Evolutionary conservation across 2,888 invertebrate species (phyloP).

Genomic region (Lasioglossum villosulum): DNA sequence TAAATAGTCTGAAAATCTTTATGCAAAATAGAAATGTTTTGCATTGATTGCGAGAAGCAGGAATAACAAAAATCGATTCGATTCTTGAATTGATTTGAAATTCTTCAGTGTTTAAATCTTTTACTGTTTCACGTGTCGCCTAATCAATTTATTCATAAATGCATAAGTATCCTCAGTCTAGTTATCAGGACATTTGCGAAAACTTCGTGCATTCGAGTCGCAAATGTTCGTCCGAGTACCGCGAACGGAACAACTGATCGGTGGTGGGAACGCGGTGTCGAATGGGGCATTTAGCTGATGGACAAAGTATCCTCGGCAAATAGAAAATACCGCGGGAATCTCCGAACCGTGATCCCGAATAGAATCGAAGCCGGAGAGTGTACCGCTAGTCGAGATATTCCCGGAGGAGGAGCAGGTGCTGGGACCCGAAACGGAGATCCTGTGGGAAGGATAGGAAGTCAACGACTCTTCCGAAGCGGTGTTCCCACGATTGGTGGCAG

Average conservation of each 20-base stretch:
- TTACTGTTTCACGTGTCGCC: too few relatives aligned
- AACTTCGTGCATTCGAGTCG: not conserved
- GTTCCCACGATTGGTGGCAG: constrained; percentile 83
- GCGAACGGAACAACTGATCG: not conserved
- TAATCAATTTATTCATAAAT: too few relatives aligned
- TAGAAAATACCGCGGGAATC: not conserved
- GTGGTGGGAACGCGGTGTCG: not conserved
- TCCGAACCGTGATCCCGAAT: not conserved
- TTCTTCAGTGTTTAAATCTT: too few relatives aligned
- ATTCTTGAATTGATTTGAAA: too few relatives aligned
- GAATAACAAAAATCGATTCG: too few relatives aligned
- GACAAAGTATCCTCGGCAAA: not conserved
- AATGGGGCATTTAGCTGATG: not conserved
- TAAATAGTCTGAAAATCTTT: too few relatives aligned
- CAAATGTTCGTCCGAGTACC: not conserved
- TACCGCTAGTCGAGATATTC: constrained; percentile 69
- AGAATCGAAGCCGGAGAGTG: constrained; percentile 42
- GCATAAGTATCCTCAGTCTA: too few relatives aligned
- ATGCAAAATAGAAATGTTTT: too few relatives aligned
- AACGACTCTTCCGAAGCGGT: constrained; percentile 83
- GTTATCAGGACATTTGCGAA: not conserved
- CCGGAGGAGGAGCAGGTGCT: constrained; percentile 81
- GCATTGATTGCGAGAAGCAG: too few relatives aligned
- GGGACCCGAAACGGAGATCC: constrained; percentile 74
- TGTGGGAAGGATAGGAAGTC: constrained; percentile 84